phyloP scores from a whole-genome alignment of 2,888 invertebrate genomes.

The Entomobrya proxima region DNA sequence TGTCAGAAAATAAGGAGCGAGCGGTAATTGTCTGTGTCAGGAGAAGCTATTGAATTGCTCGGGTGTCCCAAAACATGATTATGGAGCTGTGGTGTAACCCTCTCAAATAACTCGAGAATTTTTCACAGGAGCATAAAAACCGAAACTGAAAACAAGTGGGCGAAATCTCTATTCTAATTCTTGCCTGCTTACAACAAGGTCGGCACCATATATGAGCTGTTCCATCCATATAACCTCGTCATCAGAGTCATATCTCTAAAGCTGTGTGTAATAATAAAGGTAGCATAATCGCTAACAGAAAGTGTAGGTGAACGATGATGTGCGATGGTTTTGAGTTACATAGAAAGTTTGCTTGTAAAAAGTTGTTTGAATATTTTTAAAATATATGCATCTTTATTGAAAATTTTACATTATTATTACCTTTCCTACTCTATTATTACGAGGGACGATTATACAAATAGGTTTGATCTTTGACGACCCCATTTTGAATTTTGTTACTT shows the following conservation, averaged over 20 bases:
- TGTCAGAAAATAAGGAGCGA: constrained; percentile 18
- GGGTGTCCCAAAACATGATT: constrained; percentile 2
- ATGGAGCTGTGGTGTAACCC: neutral
- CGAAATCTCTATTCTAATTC: too few relatives aligned
- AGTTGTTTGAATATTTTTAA: neutral
- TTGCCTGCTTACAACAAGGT: too few relatives aligned
- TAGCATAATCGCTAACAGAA: too few relatives aligned
- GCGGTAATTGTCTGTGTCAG: constrained; percentile 23
- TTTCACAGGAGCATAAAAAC: neutral
- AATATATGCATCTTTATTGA: constrained; percentile 24
- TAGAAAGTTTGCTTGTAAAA: too few relatives aligned
- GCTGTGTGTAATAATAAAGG: neutral
- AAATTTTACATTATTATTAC: constrained; percentile 11
- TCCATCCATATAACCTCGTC: too few relatives aligned
- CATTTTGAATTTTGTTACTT: constrained; percentile 38
- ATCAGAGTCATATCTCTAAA: too few relatives aligned
- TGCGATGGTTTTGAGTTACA: constrained; percentile 2
- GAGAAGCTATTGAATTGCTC: constrained; percentile 32
- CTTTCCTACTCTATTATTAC: neutral
- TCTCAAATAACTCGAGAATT: constrained; percentile 11
- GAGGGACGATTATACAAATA: constrained; percentile 19
- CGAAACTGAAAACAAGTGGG: constrained; percentile 1
- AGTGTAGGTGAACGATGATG: neutral
- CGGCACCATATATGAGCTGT: too few relatives aligned
- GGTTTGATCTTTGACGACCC: constrained; percentile 53